A percentile compares a stretch with the other conserved stretches of the same genome.
These are phyloP conservation scores for Phenacoccus solenopsis DNA, from an alignment of 1,140 invertebrate species.

Conservation along the genomic window DNA sequence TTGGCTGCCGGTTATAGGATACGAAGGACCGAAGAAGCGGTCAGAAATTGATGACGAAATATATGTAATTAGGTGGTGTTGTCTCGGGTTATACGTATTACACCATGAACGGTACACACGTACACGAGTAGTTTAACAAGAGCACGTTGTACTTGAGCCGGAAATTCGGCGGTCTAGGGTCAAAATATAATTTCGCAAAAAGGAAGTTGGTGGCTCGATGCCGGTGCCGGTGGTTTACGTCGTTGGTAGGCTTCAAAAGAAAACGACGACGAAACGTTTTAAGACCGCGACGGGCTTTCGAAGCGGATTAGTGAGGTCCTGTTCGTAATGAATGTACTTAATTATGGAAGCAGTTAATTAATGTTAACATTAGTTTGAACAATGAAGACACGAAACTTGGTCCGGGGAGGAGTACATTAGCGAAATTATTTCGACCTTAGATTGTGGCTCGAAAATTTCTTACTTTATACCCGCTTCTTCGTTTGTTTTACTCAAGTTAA, in stretches of 20 bases:
- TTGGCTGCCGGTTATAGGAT: too few species aligned
- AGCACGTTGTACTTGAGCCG: too few species aligned
- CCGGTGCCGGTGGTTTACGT: neutral
- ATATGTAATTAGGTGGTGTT: too few species aligned
- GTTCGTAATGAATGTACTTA: neutral
- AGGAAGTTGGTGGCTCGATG: too few species aligned
- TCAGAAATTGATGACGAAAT: too few species aligned
- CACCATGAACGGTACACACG: too few species aligned
- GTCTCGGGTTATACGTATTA: too few species aligned
- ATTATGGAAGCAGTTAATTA: conserved; percentile 3
- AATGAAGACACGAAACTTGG: neutral
- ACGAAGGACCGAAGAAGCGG: too few species aligned
- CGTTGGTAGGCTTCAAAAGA: neutral
- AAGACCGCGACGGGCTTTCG: neutral
- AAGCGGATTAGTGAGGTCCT: neutral
- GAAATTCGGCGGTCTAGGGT: too few species aligned
- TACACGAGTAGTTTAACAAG: too few species aligned
- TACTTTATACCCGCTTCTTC: neutral
- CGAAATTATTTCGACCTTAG: neutral
- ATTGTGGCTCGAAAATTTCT: neutral
- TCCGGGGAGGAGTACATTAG: neutral
- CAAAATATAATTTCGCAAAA: too few species aligned
- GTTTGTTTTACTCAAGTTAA: neutral
- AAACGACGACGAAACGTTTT: neutral
- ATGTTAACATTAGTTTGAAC: conserved; percentile 3